Conservation (phyloP, 1,140 invertebrate species). For the Rhyzopertha dominica region DNA sequence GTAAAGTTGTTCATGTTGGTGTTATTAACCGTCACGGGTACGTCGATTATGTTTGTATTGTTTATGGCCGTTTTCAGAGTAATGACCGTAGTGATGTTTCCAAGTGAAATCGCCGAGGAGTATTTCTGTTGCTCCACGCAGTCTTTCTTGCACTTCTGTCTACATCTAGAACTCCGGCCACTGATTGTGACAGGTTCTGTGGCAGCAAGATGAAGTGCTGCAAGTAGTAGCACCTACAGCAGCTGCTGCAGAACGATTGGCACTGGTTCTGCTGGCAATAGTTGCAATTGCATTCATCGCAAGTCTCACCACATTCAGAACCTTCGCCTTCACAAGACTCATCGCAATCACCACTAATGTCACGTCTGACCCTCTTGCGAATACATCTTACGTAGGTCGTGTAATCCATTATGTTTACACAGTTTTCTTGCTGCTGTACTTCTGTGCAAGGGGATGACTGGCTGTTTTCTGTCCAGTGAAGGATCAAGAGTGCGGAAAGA, state of each 20-base stretch:
- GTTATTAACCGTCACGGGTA: slow-evolving; percentile 38
- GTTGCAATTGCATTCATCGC: slow-evolving; percentile 17
- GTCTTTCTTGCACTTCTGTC: neutral
- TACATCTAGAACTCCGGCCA: slow-evolving; percentile 13
- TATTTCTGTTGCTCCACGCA: slow-evolving; percentile 9
- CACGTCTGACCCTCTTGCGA: too few species aligned
- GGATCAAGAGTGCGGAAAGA: too few species aligned
- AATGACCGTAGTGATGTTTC: slow-evolving; percentile 38
- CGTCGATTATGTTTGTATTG: slow-evolving; percentile 38
- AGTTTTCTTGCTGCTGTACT: too few species aligned
- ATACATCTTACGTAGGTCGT: too few species aligned
- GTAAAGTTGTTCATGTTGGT: slow-evolving; percentile 40
- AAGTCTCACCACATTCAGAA: too few species aligned
- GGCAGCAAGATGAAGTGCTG: slow-evolving; percentile 31
- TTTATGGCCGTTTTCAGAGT: slow-evolving; percentile 40
- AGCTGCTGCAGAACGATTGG: slow-evolving; percentile 23
- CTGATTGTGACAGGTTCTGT: slow-evolving; percentile 32
- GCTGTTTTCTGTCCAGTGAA: too few species aligned
- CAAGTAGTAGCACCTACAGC: slow-evolving; percentile 30
- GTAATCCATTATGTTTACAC: too few species aligned
- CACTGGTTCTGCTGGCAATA: slow-evolving; percentile 15
- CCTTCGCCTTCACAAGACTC: too few species aligned
- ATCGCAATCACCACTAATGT: too few species aligned
- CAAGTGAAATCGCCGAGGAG: slow-evolving; percentile 5
- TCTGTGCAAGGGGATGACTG: too few species aligned